Conservation (phyloP, 2,113 vertebrate genomes). For the Phalacrocorax aristotelis region DNA sequence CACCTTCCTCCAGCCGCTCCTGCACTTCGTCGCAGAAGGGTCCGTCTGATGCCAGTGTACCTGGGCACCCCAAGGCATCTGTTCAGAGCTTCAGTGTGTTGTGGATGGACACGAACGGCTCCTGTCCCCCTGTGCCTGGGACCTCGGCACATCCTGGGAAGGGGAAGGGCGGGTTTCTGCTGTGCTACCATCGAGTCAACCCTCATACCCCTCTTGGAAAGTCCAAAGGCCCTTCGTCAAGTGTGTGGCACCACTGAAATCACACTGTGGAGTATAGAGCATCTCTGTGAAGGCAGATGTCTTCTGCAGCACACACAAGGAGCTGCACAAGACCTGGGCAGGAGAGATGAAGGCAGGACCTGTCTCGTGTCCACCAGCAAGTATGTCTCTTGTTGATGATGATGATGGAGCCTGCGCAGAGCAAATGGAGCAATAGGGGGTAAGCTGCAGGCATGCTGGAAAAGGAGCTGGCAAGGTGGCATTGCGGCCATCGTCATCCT, state of each 20-base stretch:
- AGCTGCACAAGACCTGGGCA: neutral
- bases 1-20: neutral
- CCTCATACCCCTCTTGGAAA: neutral
- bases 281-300: neutral
- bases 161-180: neutral
- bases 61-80: neutral
- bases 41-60: no score
- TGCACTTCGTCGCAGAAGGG: neutral
- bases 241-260: neutral
- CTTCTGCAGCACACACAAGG: neutral
- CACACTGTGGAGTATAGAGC: neutral
- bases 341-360: neutral
- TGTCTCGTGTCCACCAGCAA: neutral
- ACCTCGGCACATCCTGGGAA: neutral
- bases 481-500: rapidly evolving
- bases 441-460: neutral
- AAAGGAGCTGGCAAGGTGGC: neutral
- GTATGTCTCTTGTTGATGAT: rapidly evolving
- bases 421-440: neutral
- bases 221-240: neutral
- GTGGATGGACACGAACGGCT: neutral
- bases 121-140: neutral
- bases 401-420: neutral
- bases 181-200: neutral
- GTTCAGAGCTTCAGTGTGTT: neutral